These are phyloP conservation scores for Spea bombifrons DNA, from an alignment of 2,113 vertebrate genomes.

Conservation along the genomic window DNA sequence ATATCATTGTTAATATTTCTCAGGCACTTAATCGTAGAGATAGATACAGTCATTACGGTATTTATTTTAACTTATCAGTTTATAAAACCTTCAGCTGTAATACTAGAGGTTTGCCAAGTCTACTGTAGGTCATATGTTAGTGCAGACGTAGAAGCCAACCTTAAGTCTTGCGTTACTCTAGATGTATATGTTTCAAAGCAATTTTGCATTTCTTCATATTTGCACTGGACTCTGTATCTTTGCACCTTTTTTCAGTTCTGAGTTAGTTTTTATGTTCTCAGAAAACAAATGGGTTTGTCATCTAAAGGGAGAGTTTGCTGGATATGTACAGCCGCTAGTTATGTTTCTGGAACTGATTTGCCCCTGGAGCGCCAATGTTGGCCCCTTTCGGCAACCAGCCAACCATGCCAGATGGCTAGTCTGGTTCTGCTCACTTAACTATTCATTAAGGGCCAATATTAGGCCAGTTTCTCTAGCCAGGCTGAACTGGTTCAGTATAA, in stretches of 20 bases:
- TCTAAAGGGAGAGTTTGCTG: too few species aligned
- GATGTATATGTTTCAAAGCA: constrained; percentile 22
- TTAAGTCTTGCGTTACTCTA: background rate
- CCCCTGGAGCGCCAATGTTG: too few species aligned
- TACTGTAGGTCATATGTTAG: background rate
- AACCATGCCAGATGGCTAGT: too few species aligned
- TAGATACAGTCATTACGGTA: constrained; percentile 54
- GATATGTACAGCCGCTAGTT: too few species aligned
- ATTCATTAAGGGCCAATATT: too few species aligned
- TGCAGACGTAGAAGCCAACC: constrained; percentile 14
- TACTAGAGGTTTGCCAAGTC: constrained; percentile 47
- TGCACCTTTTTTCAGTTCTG: constrained; percentile 68
- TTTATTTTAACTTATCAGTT: constrained; percentile 54
- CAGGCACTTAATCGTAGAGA: constrained; percentile 54
- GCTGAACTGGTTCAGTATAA: too few species aligned
- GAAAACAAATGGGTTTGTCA: too few species aligned
- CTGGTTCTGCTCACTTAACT: too few species aligned
- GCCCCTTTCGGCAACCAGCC: too few species aligned
- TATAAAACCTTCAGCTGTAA: constrained; percentile 47
- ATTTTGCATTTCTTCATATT: constrained; percentile 48
- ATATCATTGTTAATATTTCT: constrained; percentile 51
- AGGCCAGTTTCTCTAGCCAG: too few species aligned
- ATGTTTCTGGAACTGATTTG: too few species aligned
- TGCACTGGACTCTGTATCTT: constrained; percentile 66
- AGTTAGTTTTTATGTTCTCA: background rate